phyloP scores from a whole-genome alignment of 1,140 invertebrate genomes.

The Liolophura sinensis region DNA sequence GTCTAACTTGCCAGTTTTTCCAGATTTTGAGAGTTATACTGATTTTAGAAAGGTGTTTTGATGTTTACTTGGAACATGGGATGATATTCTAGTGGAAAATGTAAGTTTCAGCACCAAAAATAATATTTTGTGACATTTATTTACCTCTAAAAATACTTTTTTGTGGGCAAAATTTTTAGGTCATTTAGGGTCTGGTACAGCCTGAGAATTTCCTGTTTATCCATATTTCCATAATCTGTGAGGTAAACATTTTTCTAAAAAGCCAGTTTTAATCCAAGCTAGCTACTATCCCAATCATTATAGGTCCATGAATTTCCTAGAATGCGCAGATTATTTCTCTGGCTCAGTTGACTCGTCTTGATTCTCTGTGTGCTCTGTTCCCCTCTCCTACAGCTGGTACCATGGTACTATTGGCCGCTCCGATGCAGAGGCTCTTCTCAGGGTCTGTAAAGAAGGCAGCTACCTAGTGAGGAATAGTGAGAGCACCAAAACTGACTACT shows the following conservation, averaged over 20 bases:
- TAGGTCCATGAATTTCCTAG: neutral
- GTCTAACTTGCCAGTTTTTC: too few species aligned
- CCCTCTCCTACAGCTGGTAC: constrained; percentile 40
- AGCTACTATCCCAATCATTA: neutral
- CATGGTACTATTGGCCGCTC: constrained; percentile 49
- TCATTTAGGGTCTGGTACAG: too few species aligned
- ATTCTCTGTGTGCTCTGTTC: neutral
- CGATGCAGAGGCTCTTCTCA: constrained; percentile 43
- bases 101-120: too few species aligned
- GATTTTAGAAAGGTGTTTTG: too few species aligned
- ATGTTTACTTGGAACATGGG: too few species aligned
- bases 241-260: neutral
- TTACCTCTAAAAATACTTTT: too few species aligned
- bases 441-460: constrained; percentile 50
- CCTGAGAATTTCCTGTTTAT: too few species aligned
- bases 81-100: too few species aligned
- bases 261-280: neutral
- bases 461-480: constrained; percentile 50
- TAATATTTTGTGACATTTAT: too few species aligned
- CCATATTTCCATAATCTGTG: too few species aligned
- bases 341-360: neutral
- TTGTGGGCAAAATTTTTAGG: too few species aligned
- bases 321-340: neutral
- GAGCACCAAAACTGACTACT: constrained; percentile 47
- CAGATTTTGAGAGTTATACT: too few species aligned